Evolutionary conservation across 2,113 vertebrate species (phyloP), one percentile per base, ranked within the genome.

Genomic region (Plestiodon gilberti): DNA sequence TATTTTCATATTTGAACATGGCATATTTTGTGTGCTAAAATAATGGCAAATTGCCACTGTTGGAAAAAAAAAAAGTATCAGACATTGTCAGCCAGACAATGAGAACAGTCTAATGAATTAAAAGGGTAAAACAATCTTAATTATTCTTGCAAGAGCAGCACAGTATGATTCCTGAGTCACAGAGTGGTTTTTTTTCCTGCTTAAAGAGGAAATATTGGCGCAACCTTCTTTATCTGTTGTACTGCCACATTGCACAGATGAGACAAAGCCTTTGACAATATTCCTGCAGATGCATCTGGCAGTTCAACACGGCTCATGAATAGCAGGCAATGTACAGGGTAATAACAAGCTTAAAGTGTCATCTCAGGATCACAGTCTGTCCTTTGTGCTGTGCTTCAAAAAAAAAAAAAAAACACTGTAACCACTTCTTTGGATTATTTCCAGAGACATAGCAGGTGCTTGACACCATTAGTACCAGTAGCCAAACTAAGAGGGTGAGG

Each of bases 381-480:
- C 55, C 77, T 86, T 17, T 67, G 2, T 0, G 0, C 59, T 79
- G 3, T 6, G 48, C 1, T 85, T 78, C 81, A 57, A 30, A 38
- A n/a, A n/a, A n/a, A n/a, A n/a, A n/a, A n/a, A n/a, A n/a, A n/a
- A 15, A 40, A 14, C 1, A 55, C 4, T 0, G 6, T 6, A 10
- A 2, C 33, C 2, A 22, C 75, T 23, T 2, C 0, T 7, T 9
- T 1, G 71, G 71, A 81, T 33, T 48, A 23, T 75, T 61, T 4
- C 6, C 8, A 28, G 3, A 22, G 22, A 74, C 30, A 38, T 30
- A 3, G 30, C 40, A 25, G 64, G 33, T 0, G 0, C 30, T 30
- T n/a, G 65, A 30, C 22, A 2, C 38, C 20, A 0, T 0, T 71
- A 7, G 8, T 25, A 1, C 1, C 10, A 77, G 61, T 25, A 33